phyloP scores from a whole-genome alignment of 30 jellyfish, hydroid and myxozoan genomes.

The Hydractinia symbiolongicarpus region DNA sequence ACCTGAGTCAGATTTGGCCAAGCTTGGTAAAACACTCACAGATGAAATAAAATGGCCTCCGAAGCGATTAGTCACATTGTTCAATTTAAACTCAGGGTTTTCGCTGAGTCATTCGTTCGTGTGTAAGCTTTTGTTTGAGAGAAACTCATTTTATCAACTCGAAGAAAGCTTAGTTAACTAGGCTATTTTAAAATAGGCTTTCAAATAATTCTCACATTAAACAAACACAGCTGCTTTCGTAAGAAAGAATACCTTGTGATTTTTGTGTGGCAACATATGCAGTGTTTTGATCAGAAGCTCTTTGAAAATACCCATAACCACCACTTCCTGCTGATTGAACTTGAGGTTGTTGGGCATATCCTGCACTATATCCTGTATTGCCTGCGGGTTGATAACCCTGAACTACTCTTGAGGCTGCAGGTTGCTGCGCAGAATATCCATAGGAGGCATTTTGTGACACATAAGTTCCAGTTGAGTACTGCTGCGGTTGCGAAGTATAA shows the following conservation, averaged over 20 bases:
- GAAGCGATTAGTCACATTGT: too few species aligned
- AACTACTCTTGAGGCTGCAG: constrained; percentile 34
- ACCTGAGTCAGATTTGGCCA: too few species aligned
- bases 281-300: constrained; percentile 26
- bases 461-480: constrained; percentile 56
- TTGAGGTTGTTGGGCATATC: constrained; percentile 60
- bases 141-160: too few species aligned
- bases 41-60: too few species aligned
- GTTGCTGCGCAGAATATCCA: constrained; percentile 47
- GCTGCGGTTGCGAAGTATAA: constrained; percentile 74
- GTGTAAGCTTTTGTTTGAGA: too few species aligned
- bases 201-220: too few species aligned
- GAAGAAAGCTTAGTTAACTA: too few species aligned
- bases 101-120: too few species aligned
- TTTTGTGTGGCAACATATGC: constrained; percentile 34
- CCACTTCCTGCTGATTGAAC: constrained; percentile 34
- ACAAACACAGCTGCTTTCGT: too few species aligned
- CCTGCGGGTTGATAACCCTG: constrained; percentile 46
- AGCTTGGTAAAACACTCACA: too few species aligned
- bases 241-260: constrained; percentile 17
- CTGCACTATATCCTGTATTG: constrained; percentile 51
- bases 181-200: too few species aligned
- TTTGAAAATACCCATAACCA: constrained; percentile 36
- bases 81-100: too few species aligned
- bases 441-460: constrained; percentile 58